Conservation (phyloP, 1,140 invertebrate species). For the Coptotermes formosanus region DNA sequence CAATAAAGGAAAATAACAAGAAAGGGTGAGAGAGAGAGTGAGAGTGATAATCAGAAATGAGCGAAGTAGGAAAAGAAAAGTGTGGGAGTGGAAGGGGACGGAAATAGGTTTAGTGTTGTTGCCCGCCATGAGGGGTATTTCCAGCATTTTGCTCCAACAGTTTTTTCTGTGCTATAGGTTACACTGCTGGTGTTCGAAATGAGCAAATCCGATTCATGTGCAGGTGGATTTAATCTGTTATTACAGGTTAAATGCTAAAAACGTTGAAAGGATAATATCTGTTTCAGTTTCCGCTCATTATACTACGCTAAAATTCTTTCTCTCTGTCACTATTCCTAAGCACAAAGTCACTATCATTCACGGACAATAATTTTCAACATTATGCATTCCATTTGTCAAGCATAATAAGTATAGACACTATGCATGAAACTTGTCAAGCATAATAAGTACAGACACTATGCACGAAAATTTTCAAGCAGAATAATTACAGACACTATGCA, state of each 20-base stretch:
- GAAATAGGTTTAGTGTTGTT: constrained; percentile 2
- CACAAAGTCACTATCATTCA: neutral
- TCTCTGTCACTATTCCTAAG: too few species aligned
- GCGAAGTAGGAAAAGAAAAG: neutral
- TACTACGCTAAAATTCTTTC: neutral
- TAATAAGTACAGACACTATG: too few species aligned
- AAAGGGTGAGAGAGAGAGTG: constrained; percentile 1
- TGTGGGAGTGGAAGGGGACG: neutral
- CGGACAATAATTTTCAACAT: neutral
- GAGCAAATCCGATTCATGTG: neutral
- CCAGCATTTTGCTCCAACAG: neutral
- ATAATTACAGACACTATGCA: too few species aligned
- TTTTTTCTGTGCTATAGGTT: neutral
- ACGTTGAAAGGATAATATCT: neutral
- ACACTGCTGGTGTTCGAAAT: neutral
- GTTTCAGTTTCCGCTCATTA: neutral
- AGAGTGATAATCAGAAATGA: constrained; percentile 6
- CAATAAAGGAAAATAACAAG: constrained; percentile 10
- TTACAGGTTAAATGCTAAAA: neutral
- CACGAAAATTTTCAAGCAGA: too few species aligned
- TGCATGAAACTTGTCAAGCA: too few species aligned
- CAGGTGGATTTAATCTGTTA: neutral
- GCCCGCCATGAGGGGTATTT: neutral
- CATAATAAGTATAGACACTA: too few species aligned
- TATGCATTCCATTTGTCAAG: neutral